A percentile compares a stretch with the other conserved stretches of the same genome.
phyloP scores from a whole-genome alignment of 2,113 vertebrate genomes.

The Crotalus helleri region DNA sequence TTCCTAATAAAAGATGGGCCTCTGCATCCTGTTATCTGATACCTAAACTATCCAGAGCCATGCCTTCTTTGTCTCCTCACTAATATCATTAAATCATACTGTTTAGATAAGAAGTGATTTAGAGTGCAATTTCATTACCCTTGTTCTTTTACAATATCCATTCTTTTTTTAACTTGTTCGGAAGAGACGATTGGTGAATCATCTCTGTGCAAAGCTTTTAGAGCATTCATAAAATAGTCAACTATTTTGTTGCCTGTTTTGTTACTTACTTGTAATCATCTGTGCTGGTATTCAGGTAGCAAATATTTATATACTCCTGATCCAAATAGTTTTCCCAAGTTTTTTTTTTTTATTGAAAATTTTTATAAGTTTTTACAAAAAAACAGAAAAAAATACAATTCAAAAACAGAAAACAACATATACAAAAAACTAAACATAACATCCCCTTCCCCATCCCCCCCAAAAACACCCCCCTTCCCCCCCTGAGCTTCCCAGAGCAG shows the following conservation, averaged over 20 bases:
- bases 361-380: too few species aligned
- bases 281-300: background rate
- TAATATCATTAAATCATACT: background rate
- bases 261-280: background rate
- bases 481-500: too few species aligned
- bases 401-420: too few species aligned
- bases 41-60: background rate
- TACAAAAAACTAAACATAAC: too few species aligned
- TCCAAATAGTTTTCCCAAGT: background rate
- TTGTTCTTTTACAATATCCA: background rate
- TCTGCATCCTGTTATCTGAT: background rate
- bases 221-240: background rate
- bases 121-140: background rate
- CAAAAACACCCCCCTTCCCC: too few species aligned
- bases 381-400: too few species aligned
- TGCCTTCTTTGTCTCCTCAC: background rate
- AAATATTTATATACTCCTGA: background rate
- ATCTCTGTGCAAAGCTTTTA: background rate
- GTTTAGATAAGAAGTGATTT: slow-evolving; percentile 19
- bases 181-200: background rate
- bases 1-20: background rate
- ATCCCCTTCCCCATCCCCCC: too few species aligned
- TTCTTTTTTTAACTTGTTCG: slow-evolving; percentile 7
- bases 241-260: background rate
- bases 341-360: background rate